Evolutionary conservation across 2,888 invertebrate genomes (phyloP).

Genomic region (Lasioglossum calceatum): DNA sequence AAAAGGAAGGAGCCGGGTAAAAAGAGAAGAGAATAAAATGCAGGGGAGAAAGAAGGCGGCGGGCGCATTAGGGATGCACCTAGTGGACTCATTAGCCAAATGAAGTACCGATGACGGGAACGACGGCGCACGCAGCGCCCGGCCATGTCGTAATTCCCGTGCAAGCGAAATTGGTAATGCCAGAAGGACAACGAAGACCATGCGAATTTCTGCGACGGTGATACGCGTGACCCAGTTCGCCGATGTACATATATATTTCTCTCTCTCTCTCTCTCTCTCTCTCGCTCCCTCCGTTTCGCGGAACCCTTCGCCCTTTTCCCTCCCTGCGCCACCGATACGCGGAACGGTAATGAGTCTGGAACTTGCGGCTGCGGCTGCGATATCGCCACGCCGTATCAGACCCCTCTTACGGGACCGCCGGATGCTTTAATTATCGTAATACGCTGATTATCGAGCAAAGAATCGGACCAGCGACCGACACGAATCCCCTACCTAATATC

Average conservation of each 20-base stretch:
- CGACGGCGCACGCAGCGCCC: not conserved
- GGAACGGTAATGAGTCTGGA: conserved; percentile 62
- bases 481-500: conserved; percentile 44
- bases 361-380: conserved; percentile 30
- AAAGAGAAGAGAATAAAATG: not conserved
- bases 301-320: not conserved
- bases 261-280: not conserved
- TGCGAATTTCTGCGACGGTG: conserved; percentile 52
- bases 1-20: not conserved
- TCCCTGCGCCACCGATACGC: conserved; percentile 22
- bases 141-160: conserved; percentile 29
- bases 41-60: not conserved
- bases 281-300: not conserved
- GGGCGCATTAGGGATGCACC: no score
- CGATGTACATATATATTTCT: not conserved
- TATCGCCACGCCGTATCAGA: conserved; percentile 37
- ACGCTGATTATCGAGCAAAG: conserved; percentile 58
- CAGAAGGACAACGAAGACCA: conserved; percentile 36
- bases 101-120: conserved; percentile 10
- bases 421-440: conserved; percentile 68
- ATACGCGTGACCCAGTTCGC: conserved; percentile 58
- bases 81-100: conserved; percentile 28
- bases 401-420: conserved; percentile 1
- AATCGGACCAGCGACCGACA: conserved; percentile 41
- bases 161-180: conserved; percentile 34